Evolutionary conservation across 2,888 invertebrate species (phyloP), one percentile per base, ranked within the genome.

Genomic region (Anaspis maculata): DNA sequence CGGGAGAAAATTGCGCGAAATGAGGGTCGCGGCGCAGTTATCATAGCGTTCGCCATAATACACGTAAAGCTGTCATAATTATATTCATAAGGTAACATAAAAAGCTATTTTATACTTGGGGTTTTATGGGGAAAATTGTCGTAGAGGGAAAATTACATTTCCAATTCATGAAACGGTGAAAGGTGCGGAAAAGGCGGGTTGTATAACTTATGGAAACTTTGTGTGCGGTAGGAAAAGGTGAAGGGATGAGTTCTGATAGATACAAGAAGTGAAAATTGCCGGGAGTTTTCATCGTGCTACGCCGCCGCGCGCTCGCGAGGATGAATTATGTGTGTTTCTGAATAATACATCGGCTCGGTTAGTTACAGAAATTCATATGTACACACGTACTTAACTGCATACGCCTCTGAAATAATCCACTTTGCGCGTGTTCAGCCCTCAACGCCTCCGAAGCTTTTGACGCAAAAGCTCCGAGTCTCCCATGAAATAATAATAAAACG

Each of bases 131-230:
- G 48, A 51, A 41, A 47, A 55, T 52, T 54, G 54, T 51, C 53
- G 47, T 50, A 44, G 48, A 44, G 43, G 48, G 58, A 59, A 61
- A 61, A 61, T 61, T 61, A 61, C 58, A 61, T 61, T 61, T 61
- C 61, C 59, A 61, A 61, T 61, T 61, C 61, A 61, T 61, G 59
- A 61, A 59, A 54, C 40, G 37, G 39, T 42, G 39, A 47, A 42
- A 38, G 43, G 37, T 40, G 32, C 27, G 22, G 10, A 30, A n/a
- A 15, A 26, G 32, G 25, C 39, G 23, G 28, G 25, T 9, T 13
- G 10, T 5, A 12, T 32, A 39, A 32, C 34, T 32, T 34, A 25
- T 22, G 21, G 27, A 34, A 39, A 39, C 34, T 34, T 39, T 31
- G n/a, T n/a, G n/a, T n/a, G n/a, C n/a, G n/a, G n/a, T n/a, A n/a